phyloP scores from a whole-genome alignment of 2,888 invertebrate species.

The Auanema sp. region DNA sequence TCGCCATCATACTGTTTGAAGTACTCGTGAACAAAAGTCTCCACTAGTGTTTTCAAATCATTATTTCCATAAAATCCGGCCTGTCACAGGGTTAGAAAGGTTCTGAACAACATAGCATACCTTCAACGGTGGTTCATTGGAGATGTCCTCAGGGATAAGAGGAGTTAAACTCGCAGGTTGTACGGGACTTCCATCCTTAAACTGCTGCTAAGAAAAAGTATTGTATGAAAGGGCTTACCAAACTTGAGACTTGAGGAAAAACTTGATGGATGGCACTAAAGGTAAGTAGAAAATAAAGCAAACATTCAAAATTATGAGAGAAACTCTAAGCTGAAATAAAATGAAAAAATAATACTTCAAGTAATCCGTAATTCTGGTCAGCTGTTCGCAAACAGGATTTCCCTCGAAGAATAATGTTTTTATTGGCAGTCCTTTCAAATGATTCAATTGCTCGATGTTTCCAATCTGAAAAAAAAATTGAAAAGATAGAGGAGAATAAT shows the following conservation, averaged over 20 bases:
- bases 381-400: constrained; percentile 49
- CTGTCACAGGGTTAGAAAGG: constrained; percentile 28
- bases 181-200: constrained; percentile 36
- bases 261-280: constrained; percentile 53
- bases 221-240: constrained; percentile 37
- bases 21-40: constrained; percentile 51
- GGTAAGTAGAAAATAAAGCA: constrained; percentile 10
- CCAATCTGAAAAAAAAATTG: constrained; percentile 45
- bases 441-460: constrained; percentile 44
- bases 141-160: constrained; percentile 15
- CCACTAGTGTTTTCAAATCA: constrained; percentile 39
- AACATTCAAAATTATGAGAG: constrained; percentile 11
- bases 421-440: constrained; percentile 48
- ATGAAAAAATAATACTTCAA: constrained; percentile 29
- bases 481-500: neutral
- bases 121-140: constrained; percentile 11
- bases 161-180: constrained; percentile 12
- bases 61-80: constrained; percentile 46
- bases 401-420: constrained; percentile 56
- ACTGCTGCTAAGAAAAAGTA: constrained; percentile 5
- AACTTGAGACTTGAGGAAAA: constrained; percentile 48
- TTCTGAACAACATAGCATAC: constrained; percentile 1
- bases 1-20: constrained; percentile 39
- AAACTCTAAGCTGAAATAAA: constrained; percentile 12
- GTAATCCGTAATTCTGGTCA: constrained; percentile 31